These are phyloP conservation scores for Hippotragus niger DNA, from an alignment of 2,113 vertebrate species.

Conservation along the genomic window DNA sequence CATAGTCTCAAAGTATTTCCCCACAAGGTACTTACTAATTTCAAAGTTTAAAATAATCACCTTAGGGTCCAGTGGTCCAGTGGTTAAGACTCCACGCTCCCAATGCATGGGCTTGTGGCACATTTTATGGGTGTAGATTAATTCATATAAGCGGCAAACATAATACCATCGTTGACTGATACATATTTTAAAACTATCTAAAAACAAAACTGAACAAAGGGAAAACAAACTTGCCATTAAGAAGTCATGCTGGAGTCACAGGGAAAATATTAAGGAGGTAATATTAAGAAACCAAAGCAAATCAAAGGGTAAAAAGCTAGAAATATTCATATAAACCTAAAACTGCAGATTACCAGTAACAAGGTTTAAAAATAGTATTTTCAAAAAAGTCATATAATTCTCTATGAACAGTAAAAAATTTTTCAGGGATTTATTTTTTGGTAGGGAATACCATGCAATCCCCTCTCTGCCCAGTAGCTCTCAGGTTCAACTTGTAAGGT, in stretches of 20 bases:
- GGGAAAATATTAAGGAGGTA: neutral
- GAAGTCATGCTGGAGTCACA: neutral
- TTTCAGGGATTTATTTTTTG: neutral
- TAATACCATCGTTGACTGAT: neutral
- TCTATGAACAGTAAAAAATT: neutral
- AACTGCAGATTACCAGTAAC: neutral
- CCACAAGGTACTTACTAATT: neutral
- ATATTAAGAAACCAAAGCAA: neutral
- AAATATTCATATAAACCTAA: slow-evolving; percentile 17
- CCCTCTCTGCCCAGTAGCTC: neutral
- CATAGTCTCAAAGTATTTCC: neutral
- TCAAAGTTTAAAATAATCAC: neutral
- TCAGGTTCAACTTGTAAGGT: neutral
- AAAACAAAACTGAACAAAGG: neutral
- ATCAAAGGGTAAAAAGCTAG: neutral
- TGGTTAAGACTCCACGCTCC: neutral
- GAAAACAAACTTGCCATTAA: neutral
- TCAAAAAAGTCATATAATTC: neutral
- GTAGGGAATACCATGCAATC: neutral
- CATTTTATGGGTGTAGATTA: neutral
- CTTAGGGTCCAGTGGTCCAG: neutral
- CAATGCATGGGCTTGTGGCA: neutral
- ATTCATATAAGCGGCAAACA: neutral
- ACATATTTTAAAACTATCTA: neutral
- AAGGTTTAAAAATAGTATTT: neutral